phyloP scores from a whole-genome alignment of 1,140 invertebrate genomes.

The Magallana angulata region DNA sequence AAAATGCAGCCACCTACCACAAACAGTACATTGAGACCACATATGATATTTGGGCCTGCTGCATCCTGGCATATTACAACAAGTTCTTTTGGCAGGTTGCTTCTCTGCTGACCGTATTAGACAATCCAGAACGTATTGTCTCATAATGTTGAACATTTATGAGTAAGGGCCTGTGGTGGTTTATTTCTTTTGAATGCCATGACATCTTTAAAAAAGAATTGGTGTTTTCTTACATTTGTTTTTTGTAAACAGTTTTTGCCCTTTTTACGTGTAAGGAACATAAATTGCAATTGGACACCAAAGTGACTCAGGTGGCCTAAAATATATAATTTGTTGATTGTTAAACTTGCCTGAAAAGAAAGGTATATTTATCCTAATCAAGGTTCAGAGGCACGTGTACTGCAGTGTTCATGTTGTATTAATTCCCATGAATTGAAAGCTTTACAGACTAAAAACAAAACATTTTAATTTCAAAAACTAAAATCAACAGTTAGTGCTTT shows the following conservation, averaged over 20 bases:
- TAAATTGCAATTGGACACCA: background rate
- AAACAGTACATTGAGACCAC: background rate
- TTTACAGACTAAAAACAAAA: background rate
- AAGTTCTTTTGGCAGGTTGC: background rate
- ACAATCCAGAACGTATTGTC: background rate
- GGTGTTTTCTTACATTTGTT: background rate
- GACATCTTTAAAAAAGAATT: background rate
- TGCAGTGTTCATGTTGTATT: background rate
- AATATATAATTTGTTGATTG: background rate
- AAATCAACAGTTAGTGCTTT: too few species aligned
- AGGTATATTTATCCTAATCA: background rate
- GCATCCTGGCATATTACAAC: background rate
- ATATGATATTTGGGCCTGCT: background rate
- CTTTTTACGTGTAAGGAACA: background rate
- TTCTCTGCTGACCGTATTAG: background rate
- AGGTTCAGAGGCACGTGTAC: background rate
- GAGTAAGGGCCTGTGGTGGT: background rate
- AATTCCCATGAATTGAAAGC: background rate
- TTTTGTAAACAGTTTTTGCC: background rate
- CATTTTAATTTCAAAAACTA: background rate
- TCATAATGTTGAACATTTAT: background rate
- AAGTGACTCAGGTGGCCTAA: too few species aligned
- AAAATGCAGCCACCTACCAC: conserved; percentile 4
- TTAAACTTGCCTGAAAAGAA: background rate
- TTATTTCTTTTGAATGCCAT: background rate